Evolutionary conservation across 2,113 vertebrate species (phyloP).

Genomic region (Tursiops truncatus): DNA sequence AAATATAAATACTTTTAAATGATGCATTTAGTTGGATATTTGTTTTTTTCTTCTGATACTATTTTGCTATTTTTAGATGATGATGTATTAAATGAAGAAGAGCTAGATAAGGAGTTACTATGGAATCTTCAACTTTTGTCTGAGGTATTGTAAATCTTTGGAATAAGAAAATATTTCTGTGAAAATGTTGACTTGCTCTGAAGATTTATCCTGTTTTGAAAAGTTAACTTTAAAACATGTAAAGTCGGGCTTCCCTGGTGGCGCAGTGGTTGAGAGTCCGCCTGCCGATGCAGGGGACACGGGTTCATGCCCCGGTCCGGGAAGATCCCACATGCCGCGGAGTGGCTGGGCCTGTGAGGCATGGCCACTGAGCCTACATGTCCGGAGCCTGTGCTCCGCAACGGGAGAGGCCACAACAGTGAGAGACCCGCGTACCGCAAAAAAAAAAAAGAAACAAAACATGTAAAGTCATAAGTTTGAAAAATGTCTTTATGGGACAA

Average conservation of each 20-base stretch:
- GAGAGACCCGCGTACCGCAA: too few species aligned
- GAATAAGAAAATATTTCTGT: conserved; percentile 37
- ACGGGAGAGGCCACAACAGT: too few species aligned
- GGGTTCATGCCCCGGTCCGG: too few species aligned
- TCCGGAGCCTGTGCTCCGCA: too few species aligned
- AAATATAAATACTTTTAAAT: conserved; percentile 17
- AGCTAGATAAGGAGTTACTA: conserved; percentile 97
- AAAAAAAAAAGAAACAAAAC: not conserved
- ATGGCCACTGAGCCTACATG: too few species aligned
- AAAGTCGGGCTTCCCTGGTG: not conserved
- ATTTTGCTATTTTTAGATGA: conserved; percentile 89
- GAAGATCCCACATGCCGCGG: too few species aligned
- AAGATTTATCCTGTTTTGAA: not conserved
- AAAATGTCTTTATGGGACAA: not conserved
- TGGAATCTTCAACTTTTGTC: conserved; percentile 98
- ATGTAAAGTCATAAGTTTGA: not conserved
- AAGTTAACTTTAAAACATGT: not conserved
- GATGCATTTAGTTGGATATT: not conserved
- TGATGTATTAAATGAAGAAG: conserved; percentile 95
- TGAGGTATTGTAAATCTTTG: conserved; percentile 88
- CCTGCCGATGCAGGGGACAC: too few species aligned
- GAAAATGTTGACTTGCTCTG: not conserved
- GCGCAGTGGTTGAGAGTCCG: too few species aligned
- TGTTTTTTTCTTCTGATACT: not conserved
- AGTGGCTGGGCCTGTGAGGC: too few species aligned